Percentiles rank a stretch among this genome's conserved stretches.
These are phyloP conservation scores for Lysandra bellargus DNA, from an alignment of 2,888 invertebrate species.

Conservation along the genomic window DNA sequence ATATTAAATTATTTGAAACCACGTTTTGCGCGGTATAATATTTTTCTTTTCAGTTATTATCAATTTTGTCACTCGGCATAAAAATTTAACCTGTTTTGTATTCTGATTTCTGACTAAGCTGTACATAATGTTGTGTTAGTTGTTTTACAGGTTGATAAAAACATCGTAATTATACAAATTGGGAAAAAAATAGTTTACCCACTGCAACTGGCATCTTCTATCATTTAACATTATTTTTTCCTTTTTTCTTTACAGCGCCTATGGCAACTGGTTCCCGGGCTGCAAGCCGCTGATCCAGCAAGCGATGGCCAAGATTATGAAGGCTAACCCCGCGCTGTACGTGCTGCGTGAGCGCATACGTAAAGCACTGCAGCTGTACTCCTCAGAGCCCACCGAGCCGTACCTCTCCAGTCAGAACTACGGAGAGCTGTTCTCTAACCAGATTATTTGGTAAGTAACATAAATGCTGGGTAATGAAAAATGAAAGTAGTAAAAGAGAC, in stretches of 20 bases:
- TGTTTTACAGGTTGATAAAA: too few relatives aligned
- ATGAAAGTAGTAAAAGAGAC: not conserved
- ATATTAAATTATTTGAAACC: too few relatives aligned
- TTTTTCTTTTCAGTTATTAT: too few relatives aligned
- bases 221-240: too few relatives aligned
- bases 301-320: constrained; percentile 99
- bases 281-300: constrained; percentile 99
- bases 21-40: too few relatives aligned
- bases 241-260: constrained; percentile 84
- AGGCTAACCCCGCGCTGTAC: constrained; percentile 99
- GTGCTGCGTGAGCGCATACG: constrained; percentile 98
- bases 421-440: constrained; percentile 99
- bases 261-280: constrained; percentile 99
- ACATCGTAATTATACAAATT: too few relatives aligned
- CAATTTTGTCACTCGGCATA: too few relatives aligned
- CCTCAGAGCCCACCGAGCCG: constrained; percentile 99
- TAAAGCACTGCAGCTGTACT: constrained; percentile 98
- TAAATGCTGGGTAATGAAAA: not conserved
- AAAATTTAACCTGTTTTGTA: too few relatives aligned
- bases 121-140: too few relatives aligned
- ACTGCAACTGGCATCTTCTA: too few relatives aligned
- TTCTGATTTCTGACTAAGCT: too few relatives aligned
- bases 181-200: too few relatives aligned
- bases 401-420: constrained; percentile 99
- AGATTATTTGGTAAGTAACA: constrained; percentile 94